phyloP scores from a whole-genome alignment of 2,888 invertebrate species.

The Smittia sp. region DNA sequence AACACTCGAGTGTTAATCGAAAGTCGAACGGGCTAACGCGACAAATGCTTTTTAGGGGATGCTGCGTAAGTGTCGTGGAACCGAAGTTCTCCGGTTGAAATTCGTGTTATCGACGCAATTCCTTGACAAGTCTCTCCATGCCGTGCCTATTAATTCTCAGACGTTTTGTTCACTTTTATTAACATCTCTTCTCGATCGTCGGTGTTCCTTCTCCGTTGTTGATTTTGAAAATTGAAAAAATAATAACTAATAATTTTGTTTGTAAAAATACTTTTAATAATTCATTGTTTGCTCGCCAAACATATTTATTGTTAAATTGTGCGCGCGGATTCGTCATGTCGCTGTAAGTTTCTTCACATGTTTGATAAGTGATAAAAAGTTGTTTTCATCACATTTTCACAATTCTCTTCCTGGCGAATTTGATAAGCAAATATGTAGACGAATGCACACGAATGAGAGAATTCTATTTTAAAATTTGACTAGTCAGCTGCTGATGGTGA shows the following conservation, averaged over 20 bases:
- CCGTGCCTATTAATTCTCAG: not conserved
- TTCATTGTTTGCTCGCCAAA: constrained; percentile 30
- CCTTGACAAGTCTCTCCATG: too few relatives aligned
- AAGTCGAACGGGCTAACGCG: not conserved
- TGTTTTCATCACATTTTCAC: too few relatives aligned
- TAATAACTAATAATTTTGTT: constrained; percentile 42
- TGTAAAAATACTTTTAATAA: constrained; percentile 41
- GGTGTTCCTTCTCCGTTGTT: not conserved
- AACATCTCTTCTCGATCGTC: not conserved
- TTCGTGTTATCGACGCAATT: too few relatives aligned
- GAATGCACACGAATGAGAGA: too few relatives aligned
- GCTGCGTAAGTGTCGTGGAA: too few relatives aligned
- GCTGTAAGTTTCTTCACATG: constrained; percentile 26
- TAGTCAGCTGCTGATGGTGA: too few relatives aligned
- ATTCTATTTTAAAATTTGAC: too few relatives aligned
- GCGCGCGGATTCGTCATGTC: constrained; percentile 37
- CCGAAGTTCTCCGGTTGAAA: too few relatives aligned
- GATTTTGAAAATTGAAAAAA: constrained; percentile 9
- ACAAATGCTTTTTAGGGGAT: too few relatives aligned
- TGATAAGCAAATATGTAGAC: too few relatives aligned
- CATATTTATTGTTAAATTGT: constrained; percentile 42
- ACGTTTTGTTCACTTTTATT: not conserved
- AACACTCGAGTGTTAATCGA: constrained; percentile 35
- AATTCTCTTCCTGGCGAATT: too few relatives aligned
- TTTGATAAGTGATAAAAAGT: constrained; percentile 14